Evolutionary conservation across 2,113 vertebrate species (phyloP).

Genomic region (Halichoerus grypus): DNA sequence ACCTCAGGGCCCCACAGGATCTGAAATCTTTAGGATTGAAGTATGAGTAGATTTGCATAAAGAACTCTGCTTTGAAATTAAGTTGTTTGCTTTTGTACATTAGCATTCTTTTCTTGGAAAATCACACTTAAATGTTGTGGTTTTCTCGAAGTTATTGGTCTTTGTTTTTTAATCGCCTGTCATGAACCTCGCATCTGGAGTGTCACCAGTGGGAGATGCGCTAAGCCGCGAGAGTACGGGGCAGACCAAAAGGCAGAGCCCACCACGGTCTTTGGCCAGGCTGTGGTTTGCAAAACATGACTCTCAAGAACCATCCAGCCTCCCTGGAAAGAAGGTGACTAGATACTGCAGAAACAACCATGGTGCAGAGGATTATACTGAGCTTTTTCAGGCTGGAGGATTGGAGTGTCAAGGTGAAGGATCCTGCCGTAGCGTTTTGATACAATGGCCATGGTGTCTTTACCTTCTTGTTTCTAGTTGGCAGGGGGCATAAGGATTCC

Average conservation of each 20-base stretch:
- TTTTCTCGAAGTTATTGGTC: not conserved
- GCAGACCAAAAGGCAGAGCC: not conserved
- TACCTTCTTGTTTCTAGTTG: conserved; percentile 27
- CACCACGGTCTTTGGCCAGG: not conserved
- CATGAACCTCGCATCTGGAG: not conserved
- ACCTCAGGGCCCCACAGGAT: not conserved
- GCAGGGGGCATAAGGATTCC: not conserved
- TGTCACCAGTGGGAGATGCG: not conserved
- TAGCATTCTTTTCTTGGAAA: conserved; percentile 48
- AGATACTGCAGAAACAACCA: not conserved
- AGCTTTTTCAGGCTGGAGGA: not conserved
- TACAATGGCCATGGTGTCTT: not conserved
- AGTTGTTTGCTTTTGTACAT: conserved; percentile 46
- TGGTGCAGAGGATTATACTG: not conserved
- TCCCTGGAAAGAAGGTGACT: conserved; percentile 17
- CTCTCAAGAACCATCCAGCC: not conserved
- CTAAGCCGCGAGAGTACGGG: not conserved
- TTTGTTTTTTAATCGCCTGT: not conserved
- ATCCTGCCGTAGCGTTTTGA: not conserved
- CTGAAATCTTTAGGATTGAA: not conserved
- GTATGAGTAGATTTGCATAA: not conserved
- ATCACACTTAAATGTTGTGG: not conserved
- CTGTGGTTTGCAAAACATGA: not conserved
- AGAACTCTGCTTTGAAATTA: conserved; percentile 4
- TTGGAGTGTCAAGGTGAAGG: not conserved